phyloP scores from a whole-genome alignment of 2,797 vertebrate species.

The Sebastes steindachneri region DNA sequence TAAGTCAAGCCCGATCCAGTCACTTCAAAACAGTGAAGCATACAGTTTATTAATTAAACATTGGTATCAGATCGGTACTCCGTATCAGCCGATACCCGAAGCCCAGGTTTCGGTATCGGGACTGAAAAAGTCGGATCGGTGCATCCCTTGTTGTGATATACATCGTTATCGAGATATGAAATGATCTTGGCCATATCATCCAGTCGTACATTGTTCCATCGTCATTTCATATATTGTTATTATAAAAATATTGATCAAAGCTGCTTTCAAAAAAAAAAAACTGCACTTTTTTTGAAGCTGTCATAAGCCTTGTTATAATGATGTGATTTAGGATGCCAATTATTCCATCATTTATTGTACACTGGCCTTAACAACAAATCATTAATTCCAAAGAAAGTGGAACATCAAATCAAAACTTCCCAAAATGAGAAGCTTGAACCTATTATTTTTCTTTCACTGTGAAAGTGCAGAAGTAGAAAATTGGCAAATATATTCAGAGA shows the following conservation, averaged over 20 bases:
- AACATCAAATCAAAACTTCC: background rate
- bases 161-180: too few relatives aligned
- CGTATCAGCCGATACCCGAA: too few relatives aligned
- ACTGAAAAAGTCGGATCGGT: too few relatives aligned
- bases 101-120: too few relatives aligned
- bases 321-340: background rate
- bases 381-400: slow-evolving; percentile 6
- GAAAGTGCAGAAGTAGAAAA: background rate
- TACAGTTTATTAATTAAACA: too few relatives aligned
- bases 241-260: background rate
- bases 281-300: background rate
- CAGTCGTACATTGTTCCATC: background rate
- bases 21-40: too few relatives aligned
- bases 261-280: background rate
- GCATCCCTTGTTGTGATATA: too few relatives aligned
- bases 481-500: background rate
- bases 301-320: background rate
- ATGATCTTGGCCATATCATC: too few relatives aligned
- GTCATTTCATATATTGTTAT: background rate
- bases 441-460: background rate
- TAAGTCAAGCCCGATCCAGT: too few relatives aligned
- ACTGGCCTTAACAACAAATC: slow-evolving; percentile 2
- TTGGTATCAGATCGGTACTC: too few relatives aligned
- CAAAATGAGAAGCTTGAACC: background rate
- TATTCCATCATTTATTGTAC: slow-evolving; percentile 1